Evolutionary conservation across 2,888 invertebrate genomes (phyloP), one percentile per base, ranked within the genome.

Genomic region (Lottia scabra): DNA sequence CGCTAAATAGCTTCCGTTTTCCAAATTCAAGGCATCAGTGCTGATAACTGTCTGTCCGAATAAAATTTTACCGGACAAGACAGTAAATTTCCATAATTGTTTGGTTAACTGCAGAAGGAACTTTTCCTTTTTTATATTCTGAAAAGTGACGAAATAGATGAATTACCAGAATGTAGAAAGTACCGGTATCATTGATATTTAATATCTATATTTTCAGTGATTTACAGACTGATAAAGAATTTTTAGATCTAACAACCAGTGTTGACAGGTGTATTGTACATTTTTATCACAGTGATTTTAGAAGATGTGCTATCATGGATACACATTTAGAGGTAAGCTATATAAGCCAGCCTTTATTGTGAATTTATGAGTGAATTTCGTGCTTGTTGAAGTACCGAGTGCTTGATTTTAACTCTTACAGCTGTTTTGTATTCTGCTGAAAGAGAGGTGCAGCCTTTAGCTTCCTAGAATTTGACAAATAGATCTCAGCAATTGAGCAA

Each of bases 201-300:
- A 38, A 15, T 62, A n/a, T 65, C 63, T 66, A 23, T 79, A n/a
- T n/a, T n/a, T 81, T 66, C 75, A 85, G 84, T 56, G 84, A 85
- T 74, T 76, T 87, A 62, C 63, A 72, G 23, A 82, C 83, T 72
- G 87, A 87, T 62, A 85, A 85, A 71, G 81, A 75, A 23, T 87
- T 87, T 70, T 78, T 87, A 71, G 84, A 87, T 68, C 68, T 85
- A 62, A 87, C 87, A 2, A 84, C 87, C 8, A 74, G 79, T 69
- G 84, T 83, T 70, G 83, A 85, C 26, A 80, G 77, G 71, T 87
- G 88, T 80, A 79, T 88, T 15, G 81, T 88, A 15, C 88, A 88
- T 76, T 88, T 88, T 78, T 88, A 80, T 75, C 88, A 88, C 78
- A 76, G 81, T 46, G 87, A 88, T 72, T 88, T 88, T 74, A 78